These are phyloP conservation scores for Tringa solitaria DNA, from an alignment of 2,113 vertebrate species.

Conservation along the genomic window DNA sequence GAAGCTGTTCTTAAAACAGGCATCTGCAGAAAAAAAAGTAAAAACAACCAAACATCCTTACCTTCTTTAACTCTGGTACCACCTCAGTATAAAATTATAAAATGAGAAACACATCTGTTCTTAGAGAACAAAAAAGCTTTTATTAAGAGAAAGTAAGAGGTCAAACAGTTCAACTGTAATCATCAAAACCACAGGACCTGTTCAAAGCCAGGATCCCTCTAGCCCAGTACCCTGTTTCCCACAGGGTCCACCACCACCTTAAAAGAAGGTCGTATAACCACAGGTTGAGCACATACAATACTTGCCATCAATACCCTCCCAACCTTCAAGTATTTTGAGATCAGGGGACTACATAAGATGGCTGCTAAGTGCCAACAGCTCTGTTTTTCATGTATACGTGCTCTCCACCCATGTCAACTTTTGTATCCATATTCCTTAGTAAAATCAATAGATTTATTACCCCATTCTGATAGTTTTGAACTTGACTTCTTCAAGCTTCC, in stretches of 20 bases:
- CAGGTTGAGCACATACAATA: not conserved
- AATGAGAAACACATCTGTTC: not conserved
- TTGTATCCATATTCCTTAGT: not conserved
- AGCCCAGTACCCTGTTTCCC: not conserved
- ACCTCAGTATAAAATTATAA: not conserved
- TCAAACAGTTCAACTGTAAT: not conserved
- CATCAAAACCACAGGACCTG: not conserved
- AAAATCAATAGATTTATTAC: not conserved
- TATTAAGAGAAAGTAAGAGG: not conserved
- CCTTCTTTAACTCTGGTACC: not conserved
- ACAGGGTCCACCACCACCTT: not conserved
- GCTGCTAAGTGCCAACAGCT: not conserved
- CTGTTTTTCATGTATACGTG: accelerated
- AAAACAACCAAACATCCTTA: not conserved
- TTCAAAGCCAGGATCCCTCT: not conserved
- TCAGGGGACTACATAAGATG: not conserved
- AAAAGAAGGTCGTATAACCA: not conserved
- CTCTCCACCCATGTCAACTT: not conserved
- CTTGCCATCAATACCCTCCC: not conserved
- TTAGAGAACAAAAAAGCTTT: not conserved
- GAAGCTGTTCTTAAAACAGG: not conserved
- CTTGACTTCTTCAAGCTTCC: not conserved
- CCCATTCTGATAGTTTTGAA: not conserved
- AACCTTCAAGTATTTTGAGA: not conserved
- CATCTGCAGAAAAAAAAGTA: not conserved